Evolutionary conservation across 2,888 invertebrate genomes (phyloP), one percentile per base, ranked within the genome.

Genomic region (Noctua janthe): DNA sequence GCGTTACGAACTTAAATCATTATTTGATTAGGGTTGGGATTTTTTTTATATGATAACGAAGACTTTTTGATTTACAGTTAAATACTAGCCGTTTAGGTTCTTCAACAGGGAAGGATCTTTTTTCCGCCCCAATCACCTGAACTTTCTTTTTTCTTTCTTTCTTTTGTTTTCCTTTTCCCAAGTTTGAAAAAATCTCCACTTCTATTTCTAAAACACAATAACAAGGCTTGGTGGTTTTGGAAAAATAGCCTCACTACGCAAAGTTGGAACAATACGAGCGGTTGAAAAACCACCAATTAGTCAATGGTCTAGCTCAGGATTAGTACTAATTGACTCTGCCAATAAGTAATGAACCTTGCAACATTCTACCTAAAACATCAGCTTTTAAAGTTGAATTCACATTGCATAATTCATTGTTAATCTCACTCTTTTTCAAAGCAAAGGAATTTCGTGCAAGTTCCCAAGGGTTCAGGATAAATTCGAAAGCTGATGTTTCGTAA

Each of bases 261-360:
- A 82, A 83, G 54, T 49, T 51, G 20, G 54, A 67, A 71, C 88
- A 78, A 71, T 78, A 67, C 76, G 62, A 74, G 69, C 59, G n/a
- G 74, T 67, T 78, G 56, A 80, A 87, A 76, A 85, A 87, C 88
- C 88, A 82, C 87, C 90, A 91, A 91, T 92, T 91, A 91, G 90
- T 91, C 86, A 85, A 78, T 86, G 81, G 88, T 82, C 82, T 81
- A 81, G 79, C 67, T 59, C 66, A 71, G 87, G 91, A 90, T 90
- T 89, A 89, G 86, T 83, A 86, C 87, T 90, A 89, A 91, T 90
- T 89, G 89, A 79, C 78, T 70, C 29, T 78, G 67, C 70, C 78
- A 76, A 84, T 85, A 89, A 86, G 74, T 83, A 87, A 89, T 86
- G 82, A 83, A 64, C n/a, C 35, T 17, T 39, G 11, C 74, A 62